A percentile compares a stretch with the other conserved stretches of the same genome.
These are phyloP conservation scores for Saccostrea echinata DNA, from an alignment of 1,140 invertebrate species.

Conservation along the genomic window DNA sequence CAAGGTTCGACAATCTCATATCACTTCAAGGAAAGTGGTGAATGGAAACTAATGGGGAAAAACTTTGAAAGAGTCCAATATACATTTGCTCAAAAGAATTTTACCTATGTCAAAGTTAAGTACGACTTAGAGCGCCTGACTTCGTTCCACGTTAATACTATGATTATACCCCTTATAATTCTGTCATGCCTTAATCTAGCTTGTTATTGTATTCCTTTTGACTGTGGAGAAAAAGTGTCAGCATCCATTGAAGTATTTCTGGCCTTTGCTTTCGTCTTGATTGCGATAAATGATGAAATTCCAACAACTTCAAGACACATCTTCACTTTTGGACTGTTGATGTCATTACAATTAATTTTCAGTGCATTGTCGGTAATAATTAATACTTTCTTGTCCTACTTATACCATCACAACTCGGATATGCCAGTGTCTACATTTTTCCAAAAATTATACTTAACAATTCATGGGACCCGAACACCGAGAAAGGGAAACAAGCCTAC, in stretches of 20 bases:
- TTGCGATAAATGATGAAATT: slow-evolving; percentile 49
- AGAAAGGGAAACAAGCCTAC: background rate
- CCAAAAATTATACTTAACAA: background rate
- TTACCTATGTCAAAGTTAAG: slow-evolving; percentile 23
- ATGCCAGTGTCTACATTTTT: background rate
- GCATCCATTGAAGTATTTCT: slow-evolving; percentile 54
- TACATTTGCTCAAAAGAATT: slow-evolving; percentile 1
- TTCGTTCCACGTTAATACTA: slow-evolving; percentile 47
- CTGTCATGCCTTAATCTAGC: slow-evolving; percentile 52
- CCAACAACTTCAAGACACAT: slow-evolving; percentile 50
- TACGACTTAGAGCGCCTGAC: slow-evolving; percentile 43
- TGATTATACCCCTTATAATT: slow-evolving; percentile 51
- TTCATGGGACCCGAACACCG: background rate
- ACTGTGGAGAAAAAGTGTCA: slow-evolving; percentile 54
- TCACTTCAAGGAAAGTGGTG: slow-evolving; percentile 5
- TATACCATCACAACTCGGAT: slow-evolving; percentile 24
- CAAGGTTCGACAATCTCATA: background rate
- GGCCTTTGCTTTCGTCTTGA: slow-evolving; percentile 53
- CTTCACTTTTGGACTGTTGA: slow-evolving; percentile 51
- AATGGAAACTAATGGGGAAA: slow-evolving; percentile 43
- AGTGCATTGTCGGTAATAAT: slow-evolving; percentile 52
- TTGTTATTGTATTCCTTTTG: slow-evolving; percentile 53
- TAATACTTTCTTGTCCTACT: slow-evolving; percentile 28
- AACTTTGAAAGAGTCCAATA: background rate
- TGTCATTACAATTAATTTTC: slow-evolving; percentile 48